phyloP scores from a whole-genome alignment of 2,888 invertebrate genomes.

The Erynnis tages region DNA sequence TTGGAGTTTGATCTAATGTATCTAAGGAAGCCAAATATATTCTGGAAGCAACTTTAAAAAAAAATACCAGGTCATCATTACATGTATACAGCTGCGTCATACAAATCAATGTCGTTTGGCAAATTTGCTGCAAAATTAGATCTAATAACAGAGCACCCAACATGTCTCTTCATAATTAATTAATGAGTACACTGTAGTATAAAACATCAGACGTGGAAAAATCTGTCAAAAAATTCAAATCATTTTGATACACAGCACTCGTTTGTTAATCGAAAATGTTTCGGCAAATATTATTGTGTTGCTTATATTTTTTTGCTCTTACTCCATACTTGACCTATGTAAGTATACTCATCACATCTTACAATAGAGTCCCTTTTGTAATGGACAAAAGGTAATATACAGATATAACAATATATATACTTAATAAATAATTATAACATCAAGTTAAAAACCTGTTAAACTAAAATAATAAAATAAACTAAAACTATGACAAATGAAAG shows the following conservation, averaged over 20 bases:
- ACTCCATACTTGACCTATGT: conserved; percentile 34
- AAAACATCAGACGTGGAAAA: conserved; percentile 6
- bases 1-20: no score
- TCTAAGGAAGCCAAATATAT: no score
- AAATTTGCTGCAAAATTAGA: conserved; percentile 31
- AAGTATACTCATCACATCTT: not conserved
- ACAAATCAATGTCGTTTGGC: conserved; percentile 32
- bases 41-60: not conserved
- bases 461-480: no score
- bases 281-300: conserved; percentile 33
- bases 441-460: no score
- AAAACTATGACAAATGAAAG: no score
- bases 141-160: conserved; percentile 28
- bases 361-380: not conserved
- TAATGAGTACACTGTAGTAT: conserved; percentile 12
- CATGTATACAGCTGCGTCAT: no score
- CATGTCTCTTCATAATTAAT: conserved; percentile 15
- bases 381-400: no score
- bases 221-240: not conserved
- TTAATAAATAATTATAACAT: no score
- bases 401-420: no score
- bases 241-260: not conserved
- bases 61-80: not conserved
- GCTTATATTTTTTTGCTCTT: conserved; percentile 40
- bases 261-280: not conserved